Evolutionary conservation across 2,888 invertebrate species (phyloP).

Genomic region (Rotaria magnacalcarata): DNA sequence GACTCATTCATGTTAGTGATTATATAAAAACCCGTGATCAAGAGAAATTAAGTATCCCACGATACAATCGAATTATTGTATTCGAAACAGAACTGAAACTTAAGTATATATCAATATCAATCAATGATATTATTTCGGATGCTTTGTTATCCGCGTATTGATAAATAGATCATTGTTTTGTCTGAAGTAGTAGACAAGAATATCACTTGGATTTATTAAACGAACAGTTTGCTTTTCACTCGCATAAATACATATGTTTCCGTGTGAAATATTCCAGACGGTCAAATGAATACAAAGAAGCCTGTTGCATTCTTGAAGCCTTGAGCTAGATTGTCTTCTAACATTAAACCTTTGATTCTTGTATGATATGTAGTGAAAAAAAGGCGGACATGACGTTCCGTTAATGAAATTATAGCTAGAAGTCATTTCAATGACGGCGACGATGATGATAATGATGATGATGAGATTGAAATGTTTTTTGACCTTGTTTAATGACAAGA

Average conservation of each 20-base stretch:
- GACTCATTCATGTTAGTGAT: too few species aligned
- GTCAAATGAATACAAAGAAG: not conserved
- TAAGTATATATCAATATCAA: too few species aligned
- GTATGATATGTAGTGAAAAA: not conserved
- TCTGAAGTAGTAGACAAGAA: not conserved
- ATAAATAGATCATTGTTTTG: not conserved
- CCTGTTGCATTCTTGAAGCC: not conserved
- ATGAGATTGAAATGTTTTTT: not conserved
- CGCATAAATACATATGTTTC: not conserved
- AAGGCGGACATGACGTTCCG: conserved; percentile 10
- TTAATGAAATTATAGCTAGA: conserved; percentile 26
- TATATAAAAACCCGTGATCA: too few species aligned
- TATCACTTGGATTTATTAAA: not conserved
- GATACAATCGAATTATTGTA: too few species aligned
- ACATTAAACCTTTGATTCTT: conserved; percentile 26
- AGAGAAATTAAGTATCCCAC: too few species aligned
- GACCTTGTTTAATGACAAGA: conserved; percentile 20
- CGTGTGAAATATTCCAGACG: conserved; percentile 13
- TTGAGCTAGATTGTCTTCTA: not conserved
- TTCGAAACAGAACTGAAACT: too few species aligned
- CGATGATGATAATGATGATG: not conserved
- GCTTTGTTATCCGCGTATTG: too few species aligned
- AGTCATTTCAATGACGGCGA: not conserved
- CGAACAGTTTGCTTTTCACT: not conserved
- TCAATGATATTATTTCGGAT: not conserved